Base-by-base conservation (phyloP, 2,888 invertebrate species). In the Drosophila parthenogenetica region DNA sequence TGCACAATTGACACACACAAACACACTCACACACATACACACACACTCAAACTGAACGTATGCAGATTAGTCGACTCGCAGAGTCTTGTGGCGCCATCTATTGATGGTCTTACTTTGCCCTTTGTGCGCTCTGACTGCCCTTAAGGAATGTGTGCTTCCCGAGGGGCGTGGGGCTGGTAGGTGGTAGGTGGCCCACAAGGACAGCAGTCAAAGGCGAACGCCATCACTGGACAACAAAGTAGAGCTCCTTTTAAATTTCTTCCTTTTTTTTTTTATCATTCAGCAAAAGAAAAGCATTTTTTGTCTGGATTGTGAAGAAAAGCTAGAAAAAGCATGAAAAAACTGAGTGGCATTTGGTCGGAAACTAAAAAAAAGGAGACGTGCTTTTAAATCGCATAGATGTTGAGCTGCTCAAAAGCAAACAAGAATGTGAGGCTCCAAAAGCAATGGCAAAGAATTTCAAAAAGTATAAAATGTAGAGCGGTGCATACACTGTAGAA, bases 71-170 rank as follows among this genome's bases (percentile, higher is more conserved):
- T 35, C 14, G 53, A 54, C 35, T 32, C 48, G 22, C 51, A 35
- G 43, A 55, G 35, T 35, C 45, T 45, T 55, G 43, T 55, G 55
- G 55, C 55, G 55, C 55, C 55, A 50, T 59, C 59, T 59, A 59
- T 59, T 59, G 50, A 59, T 35, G 59, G 42, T 16, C 25, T 10
- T 25, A n/a, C 25, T n/a, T 22, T 37, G 29, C 39, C 14, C n/a
- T 17, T 17, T 43, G 42, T 54, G 22, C 43, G 45, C 17, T 29
- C 29, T 29, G 42, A 13, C 42, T 40, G 54, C 54, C 42, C 42
- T 42, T 17, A 55, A 55, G 55, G 55, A 55, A 55, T 55, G 42
- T 54, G 25, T 55, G 50, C 19, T 35, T 19, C 35, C 35, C 19
- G 25, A 48, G 29, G 29, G 29, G 10, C 14, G 29, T 16, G 0